phyloP scores from a whole-genome alignment of 2,888 invertebrate species.

The Lysandra bellargus region DNA sequence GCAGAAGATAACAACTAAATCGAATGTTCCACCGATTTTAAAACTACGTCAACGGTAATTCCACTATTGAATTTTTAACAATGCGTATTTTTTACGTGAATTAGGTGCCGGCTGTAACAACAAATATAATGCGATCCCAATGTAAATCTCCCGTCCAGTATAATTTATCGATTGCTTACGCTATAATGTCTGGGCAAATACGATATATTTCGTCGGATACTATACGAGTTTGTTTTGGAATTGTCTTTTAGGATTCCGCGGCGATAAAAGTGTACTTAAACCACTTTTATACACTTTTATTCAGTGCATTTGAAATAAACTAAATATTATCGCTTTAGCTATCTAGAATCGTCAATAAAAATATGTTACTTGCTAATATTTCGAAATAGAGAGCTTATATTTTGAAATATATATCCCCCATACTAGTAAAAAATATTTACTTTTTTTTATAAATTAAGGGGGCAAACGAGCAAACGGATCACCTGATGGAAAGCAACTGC shows the following conservation, averaged over 20 bases:
- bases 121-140: not conserved
- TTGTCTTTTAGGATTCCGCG: not conserved
- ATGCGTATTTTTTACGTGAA: not conserved
- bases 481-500: no score
- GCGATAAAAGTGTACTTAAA: not conserved
- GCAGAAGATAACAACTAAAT: not conserved
- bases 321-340: no score
- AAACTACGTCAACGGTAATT: not conserved
- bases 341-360: no score
- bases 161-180: slow-evolving; percentile 18
- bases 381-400: no score
- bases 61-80: not conserved
- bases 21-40: not conserved
- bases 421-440: no score
- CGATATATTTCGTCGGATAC: not conserved
- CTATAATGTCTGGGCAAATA: slow-evolving; percentile 10
- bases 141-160: not conserved
- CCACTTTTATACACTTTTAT: not conserved
- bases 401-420: no score
- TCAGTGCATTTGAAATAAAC: not conserved
- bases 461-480: no score
- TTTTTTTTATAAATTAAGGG: no score
- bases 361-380: no score
- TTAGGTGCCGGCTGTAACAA: not conserved
- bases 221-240: not conserved